phyloP scores from a whole-genome alignment of 2,888 invertebrate species.

The Ophioninae sp. region DNA sequence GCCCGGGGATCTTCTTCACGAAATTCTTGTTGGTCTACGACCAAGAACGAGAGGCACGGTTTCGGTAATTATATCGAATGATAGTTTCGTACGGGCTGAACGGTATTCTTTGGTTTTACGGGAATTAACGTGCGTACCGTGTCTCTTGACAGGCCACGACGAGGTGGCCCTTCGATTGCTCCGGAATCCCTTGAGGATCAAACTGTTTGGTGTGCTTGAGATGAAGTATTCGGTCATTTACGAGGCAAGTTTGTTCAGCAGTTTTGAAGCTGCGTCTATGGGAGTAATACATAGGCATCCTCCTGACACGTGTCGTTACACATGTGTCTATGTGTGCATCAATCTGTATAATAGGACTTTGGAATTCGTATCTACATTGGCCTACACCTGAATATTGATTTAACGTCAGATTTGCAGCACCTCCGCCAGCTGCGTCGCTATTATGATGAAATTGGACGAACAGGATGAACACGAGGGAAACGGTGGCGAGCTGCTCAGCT shows the following conservation, averaged over 20 bases:
- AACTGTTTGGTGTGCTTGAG: constrained; percentile 49
- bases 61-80: constrained; percentile 19
- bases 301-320: no score
- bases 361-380: neutral
- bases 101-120: neutral
- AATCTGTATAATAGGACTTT: no score
- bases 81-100: neutral
- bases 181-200: constrained; percentile 49
- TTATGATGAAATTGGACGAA: neutral
- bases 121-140: neutral
- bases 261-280: neutral
- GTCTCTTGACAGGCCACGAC: constrained; percentile 23
- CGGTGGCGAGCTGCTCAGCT: neutral
- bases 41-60: constrained; percentile 15
- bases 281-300: neutral
- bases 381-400: neutral
- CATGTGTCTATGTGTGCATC: no score
- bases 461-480: neutral
- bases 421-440: neutral
- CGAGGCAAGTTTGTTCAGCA: neutral
- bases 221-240: constrained; percentile 49
- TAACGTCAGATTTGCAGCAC: neutral
- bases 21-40: constrained; percentile 24
- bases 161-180: constrained; percentile 49
- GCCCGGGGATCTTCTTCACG: constrained; percentile 44